A percentile compares a stretch with the other conserved stretches of the same genome.
Evolutionary conservation across 2,888 invertebrate genomes (phyloP).

Genomic region (Hesperia comma): DNA sequence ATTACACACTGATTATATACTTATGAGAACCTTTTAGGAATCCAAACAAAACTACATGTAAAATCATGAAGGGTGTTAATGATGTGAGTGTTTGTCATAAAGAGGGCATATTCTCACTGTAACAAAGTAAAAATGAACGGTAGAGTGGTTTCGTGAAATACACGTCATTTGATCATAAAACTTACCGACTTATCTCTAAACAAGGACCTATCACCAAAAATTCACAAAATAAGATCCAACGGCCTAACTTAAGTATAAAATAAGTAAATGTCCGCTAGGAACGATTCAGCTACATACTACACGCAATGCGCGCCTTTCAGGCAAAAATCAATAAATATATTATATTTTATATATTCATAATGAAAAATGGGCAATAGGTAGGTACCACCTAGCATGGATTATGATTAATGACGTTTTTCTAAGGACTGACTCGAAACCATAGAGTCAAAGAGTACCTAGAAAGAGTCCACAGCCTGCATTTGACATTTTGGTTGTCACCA

Average conservation of each 20-base stretch:
- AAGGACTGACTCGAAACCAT: constrained; percentile 8
- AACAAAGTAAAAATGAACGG: constrained; percentile 14
- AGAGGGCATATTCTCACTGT: neutral
- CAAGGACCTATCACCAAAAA: constrained; percentile 50
- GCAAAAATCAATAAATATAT: constrained; percentile 69
- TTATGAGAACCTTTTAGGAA: too few relatives aligned
- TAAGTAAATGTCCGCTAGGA: constrained; percentile 33
- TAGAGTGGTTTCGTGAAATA: constrained; percentile 51
- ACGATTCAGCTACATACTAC: constrained; percentile 40
- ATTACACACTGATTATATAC: too few relatives aligned
- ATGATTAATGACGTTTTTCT: constrained; percentile 52
- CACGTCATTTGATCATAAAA: constrained; percentile 72
- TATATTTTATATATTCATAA: constrained; percentile 54
- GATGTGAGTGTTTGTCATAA: neutral
- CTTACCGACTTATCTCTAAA: constrained; percentile 57
- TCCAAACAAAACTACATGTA: too few relatives aligned
- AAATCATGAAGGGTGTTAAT: too few relatives aligned
- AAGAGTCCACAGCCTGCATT: too few relatives aligned
- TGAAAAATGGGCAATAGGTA: constrained; percentile 65
- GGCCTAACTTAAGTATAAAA: constrained; percentile 42
- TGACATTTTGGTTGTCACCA: too few relatives aligned
- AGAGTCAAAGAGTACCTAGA: too few relatives aligned
- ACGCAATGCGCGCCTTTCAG: constrained; percentile 51
- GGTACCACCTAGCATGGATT: too few relatives aligned
- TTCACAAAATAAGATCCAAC: constrained; percentile 52